Percentiles rank a stretch among this genome's conserved stretches.
Conservation (phyloP, 2,113 vertebrate species). For the Antidorcas marsupialis region DNA sequence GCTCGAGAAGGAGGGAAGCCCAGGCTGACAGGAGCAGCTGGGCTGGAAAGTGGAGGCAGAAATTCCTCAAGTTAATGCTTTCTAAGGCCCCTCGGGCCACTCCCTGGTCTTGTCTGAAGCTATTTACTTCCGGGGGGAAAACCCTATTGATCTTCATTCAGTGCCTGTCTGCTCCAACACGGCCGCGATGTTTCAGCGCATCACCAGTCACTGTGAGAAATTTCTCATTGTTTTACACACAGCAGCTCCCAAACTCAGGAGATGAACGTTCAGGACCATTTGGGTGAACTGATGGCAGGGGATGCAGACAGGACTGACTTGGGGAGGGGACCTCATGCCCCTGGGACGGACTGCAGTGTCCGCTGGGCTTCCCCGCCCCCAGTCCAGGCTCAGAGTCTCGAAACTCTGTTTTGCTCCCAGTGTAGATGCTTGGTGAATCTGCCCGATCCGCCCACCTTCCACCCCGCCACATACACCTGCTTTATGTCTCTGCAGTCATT, state of each 20-base stretch:
- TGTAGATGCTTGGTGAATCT: not conserved
- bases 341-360: not conserved
- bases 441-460: not conserved
- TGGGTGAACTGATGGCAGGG: not conserved
- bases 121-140: slow-evolving; percentile 76
- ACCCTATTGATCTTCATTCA: slow-evolving; percentile 81
- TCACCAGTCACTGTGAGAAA: slow-evolving; percentile 67
- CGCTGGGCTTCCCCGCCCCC: not conserved
- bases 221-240: slow-evolving; percentile 71
- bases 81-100: slow-evolving; percentile 56
- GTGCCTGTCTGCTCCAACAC: slow-evolving; percentile 71
- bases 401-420: not conserved
- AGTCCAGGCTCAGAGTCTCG: not conserved
- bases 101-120: slow-evolving; percentile 84
- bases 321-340: not conserved
- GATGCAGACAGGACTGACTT: not conserved
- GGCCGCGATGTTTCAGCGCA: slow-evolving; percentile 61
- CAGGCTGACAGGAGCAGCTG: not conserved
- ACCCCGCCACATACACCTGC: not conserved
- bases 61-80: slow-evolving; percentile 74
- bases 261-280: not conserved
- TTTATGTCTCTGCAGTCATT: slow-evolving; percentile 24
- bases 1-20: not conserved
- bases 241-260: slow-evolving; percentile 47
- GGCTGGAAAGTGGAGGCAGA: slow-evolving; percentile 42